phyloP scores from a whole-genome alignment of 2,113 vertebrate genomes.

The Pristiophorus japonicus region DNA sequence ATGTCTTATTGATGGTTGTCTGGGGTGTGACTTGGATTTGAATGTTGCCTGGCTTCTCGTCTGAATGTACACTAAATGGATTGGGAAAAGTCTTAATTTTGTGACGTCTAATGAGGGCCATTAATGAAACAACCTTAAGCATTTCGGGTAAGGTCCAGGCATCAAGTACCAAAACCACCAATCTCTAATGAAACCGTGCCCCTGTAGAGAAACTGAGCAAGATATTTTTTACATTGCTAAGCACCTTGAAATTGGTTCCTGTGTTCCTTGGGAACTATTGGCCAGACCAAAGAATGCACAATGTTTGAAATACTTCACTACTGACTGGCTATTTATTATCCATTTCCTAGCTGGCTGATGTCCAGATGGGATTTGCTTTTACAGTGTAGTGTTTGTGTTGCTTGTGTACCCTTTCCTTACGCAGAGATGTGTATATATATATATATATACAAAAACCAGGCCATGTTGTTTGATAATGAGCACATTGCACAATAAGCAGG shows the following conservation, averaged over 20 bases:
- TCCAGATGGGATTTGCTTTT: background rate
- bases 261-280: background rate
- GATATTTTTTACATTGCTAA: background rate
- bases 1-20: background rate
- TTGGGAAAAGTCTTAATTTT: background rate
- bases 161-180: background rate
- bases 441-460: no score
- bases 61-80: background rate
- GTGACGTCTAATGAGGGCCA: background rate
- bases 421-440: background rate
- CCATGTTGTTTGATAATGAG: background rate
- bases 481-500: background rate
- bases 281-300: background rate
- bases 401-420: background rate
- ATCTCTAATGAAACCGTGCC: background rate
- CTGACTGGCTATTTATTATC: background rate
- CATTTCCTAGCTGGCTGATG: background rate
- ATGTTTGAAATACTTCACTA: background rate
- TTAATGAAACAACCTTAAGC: background rate
- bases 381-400: background rate
- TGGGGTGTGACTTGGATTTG: background rate
- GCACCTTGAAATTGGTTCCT: no score
- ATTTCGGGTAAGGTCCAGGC: background rate
- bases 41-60: background rate
- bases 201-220: background rate